A percentile compares a stretch with the other conserved stretches of the same genome.
Evolutionary conservation across 2,888 invertebrate genomes (phyloP).

Genomic region (Thereva nobilitata): DNA sequence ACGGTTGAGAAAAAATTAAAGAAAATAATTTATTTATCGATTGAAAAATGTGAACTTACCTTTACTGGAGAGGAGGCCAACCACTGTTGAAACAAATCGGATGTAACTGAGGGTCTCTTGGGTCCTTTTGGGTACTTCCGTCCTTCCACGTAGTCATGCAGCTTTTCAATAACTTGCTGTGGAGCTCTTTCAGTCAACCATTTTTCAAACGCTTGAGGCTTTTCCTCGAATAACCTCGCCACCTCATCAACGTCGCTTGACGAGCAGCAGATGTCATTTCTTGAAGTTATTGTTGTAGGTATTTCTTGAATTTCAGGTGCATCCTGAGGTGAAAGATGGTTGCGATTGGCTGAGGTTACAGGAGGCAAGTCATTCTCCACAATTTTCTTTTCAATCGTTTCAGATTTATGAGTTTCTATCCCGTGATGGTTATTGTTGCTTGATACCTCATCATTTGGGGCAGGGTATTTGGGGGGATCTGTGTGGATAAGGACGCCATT

Average conservation of each 20-base stretch:
- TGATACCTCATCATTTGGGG: neutral
- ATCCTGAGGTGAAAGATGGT: slow-evolving; percentile 22
- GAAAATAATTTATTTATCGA: slow-evolving; percentile 2
- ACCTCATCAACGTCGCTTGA: slow-evolving; percentile 55
- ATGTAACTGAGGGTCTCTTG: slow-evolving; percentile 75
- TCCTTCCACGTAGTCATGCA: slow-evolving; percentile 64
- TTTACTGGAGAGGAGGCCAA: slow-evolving; percentile 76
- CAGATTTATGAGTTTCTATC: slow-evolving; percentile 31
- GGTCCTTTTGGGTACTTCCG: slow-evolving; percentile 60
- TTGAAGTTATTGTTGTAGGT: slow-evolving; percentile 5
- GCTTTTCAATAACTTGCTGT: slow-evolving; percentile 65
- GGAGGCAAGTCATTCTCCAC: slow-evolving; percentile 17
- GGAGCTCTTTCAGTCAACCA: slow-evolving; percentile 79
- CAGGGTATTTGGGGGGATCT: neutral
- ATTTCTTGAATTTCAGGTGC: slow-evolving; percentile 7
- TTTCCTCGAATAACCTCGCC: slow-evolving; percentile 61
- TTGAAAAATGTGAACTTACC: slow-evolving; percentile 56
- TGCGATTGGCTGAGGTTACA: slow-evolving; percentile 1
- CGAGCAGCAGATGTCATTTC: slow-evolving; percentile 2
- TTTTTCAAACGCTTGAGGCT: slow-evolving; percentile 71
- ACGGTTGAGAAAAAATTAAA: neutral
- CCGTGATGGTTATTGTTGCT: neutral
- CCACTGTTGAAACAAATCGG: slow-evolving; percentile 85
- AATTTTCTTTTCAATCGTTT: slow-evolving; percentile 19
- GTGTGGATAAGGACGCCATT: slow-evolving; percentile 26